Conservation (phyloP, 2,113 vertebrate genomes). For the Neogobius melanostomus region DNA sequence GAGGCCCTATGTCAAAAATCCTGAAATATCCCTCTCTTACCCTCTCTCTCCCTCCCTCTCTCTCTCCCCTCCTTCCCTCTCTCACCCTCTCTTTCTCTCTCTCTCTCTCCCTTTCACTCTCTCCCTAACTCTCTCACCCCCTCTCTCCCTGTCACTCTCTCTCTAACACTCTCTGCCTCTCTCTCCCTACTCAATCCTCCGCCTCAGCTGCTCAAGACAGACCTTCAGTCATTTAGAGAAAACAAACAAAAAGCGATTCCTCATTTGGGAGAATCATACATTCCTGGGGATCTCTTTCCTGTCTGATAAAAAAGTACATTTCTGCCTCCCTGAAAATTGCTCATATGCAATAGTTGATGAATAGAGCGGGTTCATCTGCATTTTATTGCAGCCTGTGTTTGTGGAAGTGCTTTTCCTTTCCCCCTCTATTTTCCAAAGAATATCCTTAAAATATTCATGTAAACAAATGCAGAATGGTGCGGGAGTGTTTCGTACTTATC, state of each 20-base stretch:
- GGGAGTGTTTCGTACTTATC: not conserved
- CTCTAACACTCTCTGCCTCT: slow-evolving; percentile 25
- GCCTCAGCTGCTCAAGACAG: slow-evolving; percentile 41
- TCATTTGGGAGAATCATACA: slow-evolving; percentile 31
- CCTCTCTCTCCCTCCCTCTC: not conserved
- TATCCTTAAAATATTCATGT: slow-evolving; percentile 4
- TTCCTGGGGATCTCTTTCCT: slow-evolving; percentile 32
- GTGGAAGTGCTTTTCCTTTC: slow-evolving; percentile 72
- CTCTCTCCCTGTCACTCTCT: not conserved
- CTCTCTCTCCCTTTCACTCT: not conserved
- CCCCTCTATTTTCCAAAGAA: slow-evolving; percentile 12
- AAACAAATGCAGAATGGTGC: slow-evolving; percentile 19
- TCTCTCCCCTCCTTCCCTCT: no score
- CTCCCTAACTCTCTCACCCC: not conserved
- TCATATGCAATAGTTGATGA: slow-evolving; percentile 55
- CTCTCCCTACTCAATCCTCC: not conserved
- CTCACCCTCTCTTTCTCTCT: not conserved
- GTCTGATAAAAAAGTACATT: slow-evolving; percentile 34
- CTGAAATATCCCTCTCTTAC: no score
- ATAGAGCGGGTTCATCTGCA: slow-evolving; percentile 80
- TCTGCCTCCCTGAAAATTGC: slow-evolving; percentile 28
- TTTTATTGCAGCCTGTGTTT: slow-evolving; percentile 81
- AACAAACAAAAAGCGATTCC: slow-evolving; percentile 13
- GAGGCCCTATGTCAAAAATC: no score
- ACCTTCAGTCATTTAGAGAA: slow-evolving; percentile 26